Evolutionary conservation across 1,140 invertebrate genomes (phyloP).

Genomic region (Mya arenaria): DNA sequence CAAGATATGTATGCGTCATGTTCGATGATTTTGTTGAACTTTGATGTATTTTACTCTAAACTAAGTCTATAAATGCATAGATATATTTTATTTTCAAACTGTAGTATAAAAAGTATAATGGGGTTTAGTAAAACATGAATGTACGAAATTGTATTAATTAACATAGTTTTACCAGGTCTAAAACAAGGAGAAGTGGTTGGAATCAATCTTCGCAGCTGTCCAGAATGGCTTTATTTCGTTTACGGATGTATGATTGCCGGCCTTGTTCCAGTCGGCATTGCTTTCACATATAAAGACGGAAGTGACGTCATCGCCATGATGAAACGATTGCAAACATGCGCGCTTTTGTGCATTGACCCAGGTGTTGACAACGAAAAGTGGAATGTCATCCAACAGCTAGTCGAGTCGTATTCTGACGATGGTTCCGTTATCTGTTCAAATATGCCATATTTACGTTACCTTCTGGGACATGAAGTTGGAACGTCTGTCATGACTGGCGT

Average conservation of each 20-base stretch:
- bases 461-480: neutral
- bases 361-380: neutral
- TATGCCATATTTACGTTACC: slow-evolving; percentile 13
- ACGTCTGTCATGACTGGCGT: no score
- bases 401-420: neutral
- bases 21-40: no score
- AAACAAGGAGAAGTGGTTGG: slow-evolving; percentile 1
- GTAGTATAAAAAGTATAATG: no score
- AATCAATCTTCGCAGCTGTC: neutral
- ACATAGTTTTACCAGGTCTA: no score
- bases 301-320: slow-evolving; percentile 1
- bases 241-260: slow-evolving; percentile 19
- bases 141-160: no score
- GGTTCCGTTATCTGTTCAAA: neutral
- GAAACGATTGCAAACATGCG: neutral
- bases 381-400: neutral
- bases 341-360: slow-evolving; percentile 5
- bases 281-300: neutral
- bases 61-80: no score
- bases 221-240: slow-evolving; percentile 9
- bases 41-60: no score
- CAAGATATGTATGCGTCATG: no score
- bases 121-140: no score
- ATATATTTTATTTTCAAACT: no score
- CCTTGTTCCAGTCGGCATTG: neutral